phyloP scores from a whole-genome alignment of 2,797 vertebrate species.

The Distichodus sexfasciatus region DNA sequence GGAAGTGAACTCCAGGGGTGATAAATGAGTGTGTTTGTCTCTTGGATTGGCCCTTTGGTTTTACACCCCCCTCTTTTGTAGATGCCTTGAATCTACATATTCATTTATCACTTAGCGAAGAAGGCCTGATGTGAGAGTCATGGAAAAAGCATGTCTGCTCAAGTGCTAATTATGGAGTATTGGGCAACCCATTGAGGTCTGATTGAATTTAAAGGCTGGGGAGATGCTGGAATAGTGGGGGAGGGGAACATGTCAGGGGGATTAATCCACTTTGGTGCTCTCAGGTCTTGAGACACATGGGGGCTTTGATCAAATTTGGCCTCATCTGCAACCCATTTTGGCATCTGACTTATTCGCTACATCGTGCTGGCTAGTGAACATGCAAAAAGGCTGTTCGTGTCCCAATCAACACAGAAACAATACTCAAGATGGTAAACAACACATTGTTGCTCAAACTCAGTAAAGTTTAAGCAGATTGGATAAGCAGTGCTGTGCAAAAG shows the following conservation, averaged over 20 bases:
- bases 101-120: conserved; percentile 36
- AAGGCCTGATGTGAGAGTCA: conserved; percentile 28
- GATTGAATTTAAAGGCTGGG: conserved; percentile 70
- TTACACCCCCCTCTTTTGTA: conserved; percentile 54
- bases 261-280: conserved; percentile 63
- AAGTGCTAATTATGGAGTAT: conserved; percentile 74
- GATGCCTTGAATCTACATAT: conserved; percentile 42
- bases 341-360: conserved; percentile 49
- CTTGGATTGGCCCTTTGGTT: conserved; percentile 68
- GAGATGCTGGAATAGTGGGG: conserved; percentile 40
- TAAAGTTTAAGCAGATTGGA: no score
- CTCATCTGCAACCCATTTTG: conserved; percentile 57
- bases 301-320: conserved; percentile 63
- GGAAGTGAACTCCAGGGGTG: conserved; percentile 64
- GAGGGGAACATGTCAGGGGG: conserved; percentile 53
- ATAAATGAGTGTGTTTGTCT: conserved; percentile 68
- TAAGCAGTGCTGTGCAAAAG: no score
- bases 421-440: not conserved
- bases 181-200: conserved; percentile 70
- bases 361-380: conserved; percentile 16
- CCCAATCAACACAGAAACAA: not conserved
- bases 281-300: conserved; percentile 51
- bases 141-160: conserved; percentile 39
- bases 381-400: conserved; percentile 27
- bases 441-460: not conserved